These are phyloP conservation scores for Mormyrops boulengeri DNA, from an alignment of 2,797 vertebrate species.

Conservation along the genomic window DNA sequence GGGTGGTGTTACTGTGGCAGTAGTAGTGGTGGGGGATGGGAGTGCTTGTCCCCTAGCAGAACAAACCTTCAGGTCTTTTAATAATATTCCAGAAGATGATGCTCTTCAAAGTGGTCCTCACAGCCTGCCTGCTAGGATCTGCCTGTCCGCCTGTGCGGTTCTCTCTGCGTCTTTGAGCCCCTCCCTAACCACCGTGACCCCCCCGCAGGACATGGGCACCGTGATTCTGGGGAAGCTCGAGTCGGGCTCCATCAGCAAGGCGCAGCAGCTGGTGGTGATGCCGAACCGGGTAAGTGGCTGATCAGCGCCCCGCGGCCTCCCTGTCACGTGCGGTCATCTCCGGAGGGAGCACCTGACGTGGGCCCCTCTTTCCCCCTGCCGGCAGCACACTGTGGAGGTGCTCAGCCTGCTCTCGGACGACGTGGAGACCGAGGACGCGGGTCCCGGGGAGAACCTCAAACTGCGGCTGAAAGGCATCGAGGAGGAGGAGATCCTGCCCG, in stretches of 20 bases:
- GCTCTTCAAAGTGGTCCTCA: not conserved
- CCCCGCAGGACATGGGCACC: constrained; percentile 88
- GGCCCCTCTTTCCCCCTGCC: too few species aligned
- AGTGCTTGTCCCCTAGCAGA: not conserved
- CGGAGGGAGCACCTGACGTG: not conserved
- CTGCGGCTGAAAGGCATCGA: constrained; percentile 93
- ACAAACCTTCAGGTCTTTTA: not conserved
- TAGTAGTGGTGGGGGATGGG: not conserved
- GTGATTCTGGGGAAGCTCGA: constrained; percentile 94
- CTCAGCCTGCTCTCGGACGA: constrained; percentile 91
- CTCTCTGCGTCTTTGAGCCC: not conserved
- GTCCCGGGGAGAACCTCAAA: constrained; percentile 91
- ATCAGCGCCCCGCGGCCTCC: too few species aligned
- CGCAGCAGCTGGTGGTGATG: constrained; percentile 97
- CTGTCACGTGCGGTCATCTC: not conserved
- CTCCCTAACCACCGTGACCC: not conserved
- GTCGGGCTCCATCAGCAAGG: constrained; percentile 91
- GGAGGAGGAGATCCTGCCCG: constrained; percentile 94
- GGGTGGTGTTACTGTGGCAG: not conserved
- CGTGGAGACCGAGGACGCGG: constrained; percentile 86
- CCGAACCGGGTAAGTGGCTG: constrained; percentile 82
- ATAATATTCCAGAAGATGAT: not conserved
- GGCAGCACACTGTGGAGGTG: constrained; percentile 88
- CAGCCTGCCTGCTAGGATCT: not conserved
- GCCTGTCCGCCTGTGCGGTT: not conserved